These are phyloP conservation scores for Lepidurus arcticus DNA, from an alignment of 1,140 invertebrate species.

Conservation along the genomic window DNA sequence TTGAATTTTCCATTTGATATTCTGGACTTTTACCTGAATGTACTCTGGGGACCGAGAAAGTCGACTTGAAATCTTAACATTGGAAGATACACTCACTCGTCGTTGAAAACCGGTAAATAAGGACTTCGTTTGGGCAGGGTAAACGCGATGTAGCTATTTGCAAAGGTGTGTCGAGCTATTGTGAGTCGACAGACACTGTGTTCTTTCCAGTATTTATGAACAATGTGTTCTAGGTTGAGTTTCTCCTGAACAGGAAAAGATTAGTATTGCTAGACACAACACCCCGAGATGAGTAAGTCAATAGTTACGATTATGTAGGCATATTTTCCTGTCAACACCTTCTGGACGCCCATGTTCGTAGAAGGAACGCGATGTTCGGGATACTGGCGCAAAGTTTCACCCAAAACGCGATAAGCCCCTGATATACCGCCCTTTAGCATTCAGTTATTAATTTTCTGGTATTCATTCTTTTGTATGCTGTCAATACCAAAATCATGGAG, in stretches of 20 bases:
- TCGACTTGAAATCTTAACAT: too few species aligned
- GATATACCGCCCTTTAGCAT: background rate
- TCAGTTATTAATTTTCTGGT: background rate
- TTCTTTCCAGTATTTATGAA: conserved; percentile 1
- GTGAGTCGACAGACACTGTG: background rate
- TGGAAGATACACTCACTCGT: background rate
- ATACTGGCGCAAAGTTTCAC: conserved; percentile 12
- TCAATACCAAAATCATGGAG: conserved; percentile 24
- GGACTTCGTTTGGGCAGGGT: background rate
- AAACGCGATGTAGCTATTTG: background rate
- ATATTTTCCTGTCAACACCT: conserved; percentile 10
- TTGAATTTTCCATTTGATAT: too few species aligned
- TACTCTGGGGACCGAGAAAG: too few species aligned
- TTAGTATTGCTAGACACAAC: background rate
- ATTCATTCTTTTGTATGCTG: background rate
- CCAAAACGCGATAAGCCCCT: conserved; percentile 5
- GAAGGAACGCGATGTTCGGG: conserved; percentile 25
- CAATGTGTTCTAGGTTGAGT: background rate
- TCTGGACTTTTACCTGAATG: too few species aligned
- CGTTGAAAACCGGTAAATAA: background rate
- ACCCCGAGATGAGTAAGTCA: background rate
- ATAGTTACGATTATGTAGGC: conserved; percentile 19
- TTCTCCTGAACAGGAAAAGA: conserved; percentile 2
- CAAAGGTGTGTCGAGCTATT: background rate
- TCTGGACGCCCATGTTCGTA: conserved; percentile 16